Conservation (phyloP, 2,797 vertebrate species). For the Luscinia luscinia region DNA sequence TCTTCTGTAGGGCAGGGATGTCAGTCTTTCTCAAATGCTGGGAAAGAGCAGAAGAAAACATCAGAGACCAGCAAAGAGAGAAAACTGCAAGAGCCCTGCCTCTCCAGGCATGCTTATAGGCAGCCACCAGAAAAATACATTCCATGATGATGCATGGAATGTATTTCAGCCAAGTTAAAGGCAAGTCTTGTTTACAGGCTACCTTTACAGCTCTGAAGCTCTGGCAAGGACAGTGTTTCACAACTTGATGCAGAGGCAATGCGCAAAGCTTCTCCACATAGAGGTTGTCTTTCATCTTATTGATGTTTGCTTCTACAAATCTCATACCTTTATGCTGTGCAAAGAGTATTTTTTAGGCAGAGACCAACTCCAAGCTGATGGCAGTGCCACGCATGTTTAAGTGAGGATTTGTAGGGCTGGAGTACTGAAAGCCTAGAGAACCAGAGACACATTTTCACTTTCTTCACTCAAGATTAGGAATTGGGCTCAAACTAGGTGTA, state of each 20-base stretch:
- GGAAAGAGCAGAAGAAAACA: not conserved
- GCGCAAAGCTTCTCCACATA: not conserved
- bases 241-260: not conserved
- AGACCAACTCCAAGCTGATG: not conserved
- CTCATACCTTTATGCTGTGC: not conserved
- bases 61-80: not conserved
- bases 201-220: not conserved
- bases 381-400: not conserved
- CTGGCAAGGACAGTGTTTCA: not conserved
- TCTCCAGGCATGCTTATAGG: not conserved
- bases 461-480: not conserved
- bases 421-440: not conserved
- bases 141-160: not conserved
- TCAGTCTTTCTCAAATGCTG: not conserved
- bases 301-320: not conserved
- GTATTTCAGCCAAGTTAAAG: not conserved
- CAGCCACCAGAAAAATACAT: not conserved
- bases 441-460: not conserved
- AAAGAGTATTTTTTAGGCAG: not conserved
- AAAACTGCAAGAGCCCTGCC: not conserved
- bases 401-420: not conserved
- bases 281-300: not conserved
- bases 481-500: not conserved
- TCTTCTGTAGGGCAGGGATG: not conserved
- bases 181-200: not conserved